phyloP scores from a whole-genome alignment of 2,888 invertebrate species.

The Perizoma flavofasciatum region DNA sequence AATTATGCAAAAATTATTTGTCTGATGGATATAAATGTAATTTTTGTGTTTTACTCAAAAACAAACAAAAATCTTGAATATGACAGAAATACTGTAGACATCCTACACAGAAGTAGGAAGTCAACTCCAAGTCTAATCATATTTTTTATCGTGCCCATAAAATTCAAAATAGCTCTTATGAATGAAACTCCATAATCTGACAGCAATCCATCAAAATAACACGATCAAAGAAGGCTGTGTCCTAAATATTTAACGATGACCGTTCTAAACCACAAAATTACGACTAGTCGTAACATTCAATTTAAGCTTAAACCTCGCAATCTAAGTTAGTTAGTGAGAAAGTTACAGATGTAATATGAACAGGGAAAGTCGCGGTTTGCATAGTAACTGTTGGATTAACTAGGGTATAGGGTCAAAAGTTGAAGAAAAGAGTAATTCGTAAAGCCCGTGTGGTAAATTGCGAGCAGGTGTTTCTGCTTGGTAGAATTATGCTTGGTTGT shows the following conservation, averaged over 20 bases:
- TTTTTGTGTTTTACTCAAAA: too few relatives aligned
- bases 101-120: neutral
- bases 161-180: neutral
- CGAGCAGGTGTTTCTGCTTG: slow-evolving; percentile 13
- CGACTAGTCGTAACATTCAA: slow-evolving; percentile 12
- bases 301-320: slow-evolving; percentile 3
- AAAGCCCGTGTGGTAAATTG: slow-evolving; percentile 21
- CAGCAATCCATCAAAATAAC: neutral
- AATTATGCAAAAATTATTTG: too few relatives aligned
- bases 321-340: slow-evolving; percentile 30
- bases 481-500: slow-evolving; percentile 9
- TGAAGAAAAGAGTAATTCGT: slow-evolving; percentile 22
- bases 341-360: slow-evolving; percentile 32
- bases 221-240: slow-evolving; percentile 7
- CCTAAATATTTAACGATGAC: slow-evolving; percentile 5
- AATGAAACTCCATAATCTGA: neutral
- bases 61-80: too few relatives aligned
- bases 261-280: slow-evolving; percentile 16
- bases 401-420: slow-evolving; percentile 30
- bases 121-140: neutral
- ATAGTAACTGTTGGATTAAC: slow-evolving; percentile 13
- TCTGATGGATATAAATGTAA: too few relatives aligned
- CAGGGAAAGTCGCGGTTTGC: slow-evolving; percentile 31
- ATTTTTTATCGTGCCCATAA: neutral
- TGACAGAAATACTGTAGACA: too few relatives aligned